Percentiles rank a stretch among this genome's conserved stretches.
Conservation (phyloP, 2,888 invertebrate genomes). For the Nomada ferruginata region DNA sequence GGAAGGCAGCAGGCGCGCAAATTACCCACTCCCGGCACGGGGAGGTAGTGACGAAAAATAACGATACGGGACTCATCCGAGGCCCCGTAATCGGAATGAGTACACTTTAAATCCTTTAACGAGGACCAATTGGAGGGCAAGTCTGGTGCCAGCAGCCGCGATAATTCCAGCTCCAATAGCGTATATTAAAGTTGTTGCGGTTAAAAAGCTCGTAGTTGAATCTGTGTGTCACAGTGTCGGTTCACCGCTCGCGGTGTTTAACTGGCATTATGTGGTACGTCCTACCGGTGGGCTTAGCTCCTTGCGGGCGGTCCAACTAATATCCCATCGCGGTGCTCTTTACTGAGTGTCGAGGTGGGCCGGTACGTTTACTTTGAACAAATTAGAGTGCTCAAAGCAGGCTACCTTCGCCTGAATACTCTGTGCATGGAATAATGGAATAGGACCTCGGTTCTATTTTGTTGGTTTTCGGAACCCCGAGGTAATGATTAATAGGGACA, state of each 20-base stretch:
- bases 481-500: too few species aligned
- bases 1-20: conserved; percentile 88
- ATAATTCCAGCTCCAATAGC: conserved; percentile 87
- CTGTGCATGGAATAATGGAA: too few species aligned
- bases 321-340: too few species aligned
- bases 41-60: conserved; percentile 85
- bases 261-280: too few species aligned
- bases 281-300: too few species aligned
- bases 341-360: too few species aligned
- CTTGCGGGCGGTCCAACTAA: conserved; percentile 44
- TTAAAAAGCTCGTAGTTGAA: conserved; percentile 87
- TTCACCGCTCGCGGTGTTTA: conserved; percentile 72
- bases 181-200: conserved; percentile 89
- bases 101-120: conserved; percentile 86
- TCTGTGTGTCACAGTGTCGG: conserved; percentile 77
- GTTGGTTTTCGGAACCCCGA: too few species aligned
- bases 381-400: conserved; percentile 51
- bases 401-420: too few species aligned
- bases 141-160: conserved; percentile 90
- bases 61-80: conserved; percentile 85
- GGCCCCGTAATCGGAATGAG: conserved; percentile 87
- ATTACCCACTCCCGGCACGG: conserved; percentile 86
- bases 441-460: too few species aligned
- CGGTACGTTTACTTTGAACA: too few species aligned
- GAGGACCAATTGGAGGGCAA: conserved; percentile 88